A percentile compares a stretch with the other conserved stretches of the same genome.
Conservation (phyloP, 2,113 vertebrate genomes). For the Cheirogaleus medius region DNA sequence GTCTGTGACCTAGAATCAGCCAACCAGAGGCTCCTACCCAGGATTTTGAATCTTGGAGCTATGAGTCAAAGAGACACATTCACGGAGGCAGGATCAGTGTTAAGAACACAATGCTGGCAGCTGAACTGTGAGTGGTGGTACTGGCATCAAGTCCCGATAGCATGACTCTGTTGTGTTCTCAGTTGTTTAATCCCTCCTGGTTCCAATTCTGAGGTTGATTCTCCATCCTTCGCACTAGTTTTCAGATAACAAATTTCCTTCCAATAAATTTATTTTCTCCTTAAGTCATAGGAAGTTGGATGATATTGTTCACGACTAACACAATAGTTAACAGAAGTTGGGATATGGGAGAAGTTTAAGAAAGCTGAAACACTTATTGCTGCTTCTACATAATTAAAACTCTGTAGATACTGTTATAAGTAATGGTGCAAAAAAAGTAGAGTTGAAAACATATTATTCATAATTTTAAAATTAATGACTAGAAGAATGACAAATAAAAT, state of each 20-base stretch:
- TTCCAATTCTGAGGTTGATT: neutral
- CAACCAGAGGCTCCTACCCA: neutral
- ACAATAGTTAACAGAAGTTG: neutral
- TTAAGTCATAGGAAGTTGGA: neutral
- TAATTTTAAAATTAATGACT: neutral
- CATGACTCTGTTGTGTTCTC: neutral
- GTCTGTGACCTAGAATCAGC: neutral
- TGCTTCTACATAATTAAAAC: neutral
- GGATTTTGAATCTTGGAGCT: neutral
- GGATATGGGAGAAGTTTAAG: neutral
- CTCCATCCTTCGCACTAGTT: neutral
- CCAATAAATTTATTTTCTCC: neutral
- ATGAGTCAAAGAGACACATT: neutral
- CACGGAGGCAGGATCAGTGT: neutral
- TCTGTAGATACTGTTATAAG: neutral
- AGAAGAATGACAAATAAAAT: slow-evolving; percentile 2
- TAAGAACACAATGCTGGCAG: neutral
- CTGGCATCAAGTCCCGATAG: neutral
- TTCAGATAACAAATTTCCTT: neutral
- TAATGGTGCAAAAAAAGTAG: neutral
- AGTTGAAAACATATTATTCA: neutral
- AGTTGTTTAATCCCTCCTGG: neutral
- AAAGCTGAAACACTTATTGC: neutral
- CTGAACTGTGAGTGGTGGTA: neutral
- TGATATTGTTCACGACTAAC: neutral